phyloP scores from a whole-genome alignment of 2,888 invertebrate genomes.

The Apodemia duryi region DNA sequence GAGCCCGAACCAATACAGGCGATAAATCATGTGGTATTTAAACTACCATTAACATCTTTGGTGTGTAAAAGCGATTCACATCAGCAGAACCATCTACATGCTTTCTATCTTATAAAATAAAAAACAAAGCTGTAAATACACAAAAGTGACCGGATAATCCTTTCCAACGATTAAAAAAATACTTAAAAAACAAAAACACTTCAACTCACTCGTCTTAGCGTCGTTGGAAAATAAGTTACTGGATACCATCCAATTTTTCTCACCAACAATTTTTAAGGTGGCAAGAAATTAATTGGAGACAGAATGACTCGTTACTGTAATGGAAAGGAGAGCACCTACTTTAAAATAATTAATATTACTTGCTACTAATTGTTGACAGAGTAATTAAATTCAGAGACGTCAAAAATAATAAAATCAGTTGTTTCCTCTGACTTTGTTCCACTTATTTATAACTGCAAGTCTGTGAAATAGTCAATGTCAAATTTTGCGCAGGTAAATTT shows the following conservation, averaged over 20 bases:
- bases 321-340: constrained; percentile 31
- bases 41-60: too few relatives aligned
- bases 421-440: too few relatives aligned
- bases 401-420: background rate
- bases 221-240: constrained; percentile 33
- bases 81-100: too few relatives aligned
- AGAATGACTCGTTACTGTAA: constrained; percentile 34
- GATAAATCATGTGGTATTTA: too few relatives aligned
- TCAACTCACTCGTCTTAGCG: background rate
- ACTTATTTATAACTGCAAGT: too few relatives aligned
- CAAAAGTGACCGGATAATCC: background rate
- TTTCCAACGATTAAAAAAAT: background rate
- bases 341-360: constrained; percentile 33
- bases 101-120: too few relatives aligned
- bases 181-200: constrained; percentile 1
- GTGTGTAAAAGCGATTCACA: too few relatives aligned
- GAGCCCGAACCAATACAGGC: too few relatives aligned
- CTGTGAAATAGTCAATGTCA: too few relatives aligned
- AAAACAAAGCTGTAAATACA: background rate
- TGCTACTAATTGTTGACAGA: constrained; percentile 25
- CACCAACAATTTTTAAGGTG: constrained; percentile 36
- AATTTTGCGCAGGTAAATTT: too few relatives aligned
- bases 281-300: constrained; percentile 36
- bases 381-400: constrained; percentile 10
- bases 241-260: constrained; percentile 38